A percentile compares a stretch with the other conserved stretches of the same genome.
These are phyloP conservation scores for Phylloscopus collybita DNA, from an alignment of 2,797 vertebrate species.

Conservation along the genomic window DNA sequence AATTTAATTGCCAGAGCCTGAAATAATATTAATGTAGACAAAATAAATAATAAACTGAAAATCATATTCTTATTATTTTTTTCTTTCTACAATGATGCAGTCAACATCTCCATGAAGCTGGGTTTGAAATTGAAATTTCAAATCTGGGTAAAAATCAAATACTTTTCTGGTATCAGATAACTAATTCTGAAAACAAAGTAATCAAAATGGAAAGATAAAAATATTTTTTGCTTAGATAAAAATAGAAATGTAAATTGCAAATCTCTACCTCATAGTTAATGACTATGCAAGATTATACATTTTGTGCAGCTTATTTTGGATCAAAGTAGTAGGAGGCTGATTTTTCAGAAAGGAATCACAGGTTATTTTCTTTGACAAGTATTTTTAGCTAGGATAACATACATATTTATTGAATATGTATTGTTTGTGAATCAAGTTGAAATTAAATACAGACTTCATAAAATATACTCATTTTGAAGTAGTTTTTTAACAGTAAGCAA, in stretches of 20 bases:
- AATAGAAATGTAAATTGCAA: not conserved
- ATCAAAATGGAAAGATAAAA: slow-evolving; percentile 15
- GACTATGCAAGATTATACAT: not conserved
- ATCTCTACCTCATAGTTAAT: not conserved
- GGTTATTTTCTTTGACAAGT: slow-evolving; percentile 13
- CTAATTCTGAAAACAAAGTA: not conserved
- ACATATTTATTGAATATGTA: slow-evolving; percentile 3
- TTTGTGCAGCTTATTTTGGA: not conserved
- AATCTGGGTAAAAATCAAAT: not conserved
- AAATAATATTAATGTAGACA: not conserved
- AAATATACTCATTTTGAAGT: not conserved
- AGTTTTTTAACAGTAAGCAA: not conserved
- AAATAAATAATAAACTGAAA: not conserved
- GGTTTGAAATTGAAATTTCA: not conserved
- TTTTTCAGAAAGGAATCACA: slow-evolving; percentile 2
- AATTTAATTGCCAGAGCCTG: not conserved
- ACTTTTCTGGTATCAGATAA: not conserved
- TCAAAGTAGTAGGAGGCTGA: not conserved
- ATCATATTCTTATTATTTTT: not conserved
- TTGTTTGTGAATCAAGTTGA: not conserved
- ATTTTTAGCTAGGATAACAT: slow-evolving; percentile 5
- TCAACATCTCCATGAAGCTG: not conserved
- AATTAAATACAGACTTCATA: not conserved
- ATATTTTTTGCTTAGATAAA: not conserved
- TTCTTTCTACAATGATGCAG: not conserved